Evolutionary conservation across 2,888 invertebrate species (phyloP), one percentile per base, ranked within the genome.

Genomic region (Lycocerus yunnanus): DNA sequence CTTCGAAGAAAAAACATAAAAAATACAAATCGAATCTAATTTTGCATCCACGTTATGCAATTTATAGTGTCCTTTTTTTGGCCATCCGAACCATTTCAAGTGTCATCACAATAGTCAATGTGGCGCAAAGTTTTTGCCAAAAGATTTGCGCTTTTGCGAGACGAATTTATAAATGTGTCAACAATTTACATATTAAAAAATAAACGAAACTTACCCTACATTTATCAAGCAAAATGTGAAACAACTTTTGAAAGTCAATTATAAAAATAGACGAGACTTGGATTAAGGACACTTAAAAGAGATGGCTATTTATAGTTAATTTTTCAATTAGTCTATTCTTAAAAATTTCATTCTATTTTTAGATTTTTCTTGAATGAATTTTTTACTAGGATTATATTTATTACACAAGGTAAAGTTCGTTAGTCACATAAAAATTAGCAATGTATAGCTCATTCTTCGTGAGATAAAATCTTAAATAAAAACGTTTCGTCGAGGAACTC

Each of bases 181-280:
- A 18, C 61, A 18, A 60, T 43, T n/a, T 43, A 43, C 43, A 63
- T 20, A 63, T 60, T 61, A 67, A 70, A 71, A 71, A 74, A 68
- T 72, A 66, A 69, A 66, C 21, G 66, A 58, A 63, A 72, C 71
- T 72, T 69, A 74, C 71, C 74, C 74, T 69, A 71, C 67, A 70
- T 73, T 73, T 73, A 69, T 74, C 74, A 21, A 16, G 15, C 20
- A 15, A 18, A 63, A 20, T 63, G 61, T 18, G 15, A 63, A 63
- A 63, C 61, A 63, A 63, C 61, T 63, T 63, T 63, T 63, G 16
- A 63, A 63, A 16, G 15, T 63, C 43, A 68, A 68, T 68, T 68
- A 68, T 68, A 68, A 58, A 68, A 68, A 58, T 68, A 20, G 20
- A 68, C 68, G 68, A 68, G 58, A 60, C 69, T 69, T 60, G 69